Percentiles rank a stretch among this genome's conserved stretches.
phyloP scores from a whole-genome alignment of 2,888 invertebrate genomes.

The Caenorhabditis sp. region DNA sequence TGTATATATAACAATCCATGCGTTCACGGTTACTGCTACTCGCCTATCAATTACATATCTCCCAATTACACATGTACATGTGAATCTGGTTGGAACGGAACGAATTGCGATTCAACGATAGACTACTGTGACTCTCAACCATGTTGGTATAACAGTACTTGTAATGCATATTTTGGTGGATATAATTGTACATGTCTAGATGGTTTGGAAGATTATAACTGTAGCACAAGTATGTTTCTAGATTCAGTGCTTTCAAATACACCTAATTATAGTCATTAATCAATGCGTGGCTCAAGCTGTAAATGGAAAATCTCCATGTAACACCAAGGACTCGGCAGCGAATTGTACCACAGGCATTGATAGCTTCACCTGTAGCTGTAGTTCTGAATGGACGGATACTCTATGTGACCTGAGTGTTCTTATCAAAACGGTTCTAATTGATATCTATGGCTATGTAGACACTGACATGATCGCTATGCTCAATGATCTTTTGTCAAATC shows the following conservation, averaged over 20 bases:
- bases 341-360: slow-evolving; percentile 34
- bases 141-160: slow-evolving; percentile 39
- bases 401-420: slow-evolving; percentile 45
- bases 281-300: slow-evolving; percentile 15
- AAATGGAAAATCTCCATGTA: slow-evolving; percentile 18
- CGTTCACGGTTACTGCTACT: slow-evolving; percentile 34
- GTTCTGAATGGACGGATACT: slow-evolving; percentile 39
- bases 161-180: slow-evolving; percentile 29
- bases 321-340: slow-evolving; percentile 21
- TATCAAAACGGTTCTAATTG: slow-evolving; percentile 37
- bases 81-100: slow-evolving; percentile 38
- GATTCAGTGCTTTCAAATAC: not conserved
- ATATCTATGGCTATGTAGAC: slow-evolving; percentile 44
- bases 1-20: slow-evolving; percentile 45
- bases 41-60: slow-evolving; percentile 14
- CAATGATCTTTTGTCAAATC: slow-evolving; percentile 47
- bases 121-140: slow-evolving; percentile 34
- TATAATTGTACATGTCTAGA: slow-evolving; percentile 39
- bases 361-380: slow-evolving; percentile 42
- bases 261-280: slow-evolving; percentile 33
- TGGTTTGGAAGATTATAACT: slow-evolving; percentile 26
- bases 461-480: slow-evolving; percentile 38
- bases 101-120: slow-evolving; percentile 43
- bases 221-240: slow-evolving; percentile 29
- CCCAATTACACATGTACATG: slow-evolving; percentile 36